phyloP scores from a whole-genome alignment of 2,888 invertebrate genomes.

The Trisateles emortualis region DNA sequence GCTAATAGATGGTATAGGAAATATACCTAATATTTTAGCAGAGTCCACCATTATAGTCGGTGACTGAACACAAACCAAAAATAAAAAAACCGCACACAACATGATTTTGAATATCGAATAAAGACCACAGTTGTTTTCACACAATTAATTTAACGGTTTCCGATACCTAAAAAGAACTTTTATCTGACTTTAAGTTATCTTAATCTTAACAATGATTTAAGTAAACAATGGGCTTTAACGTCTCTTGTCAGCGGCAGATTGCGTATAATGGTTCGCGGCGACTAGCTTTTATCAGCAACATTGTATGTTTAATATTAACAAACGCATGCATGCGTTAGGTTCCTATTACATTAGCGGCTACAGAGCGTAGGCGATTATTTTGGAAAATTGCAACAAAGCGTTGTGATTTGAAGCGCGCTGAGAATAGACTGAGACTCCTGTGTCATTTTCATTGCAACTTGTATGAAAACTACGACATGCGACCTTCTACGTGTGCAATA shows the following conservation, averaged over 20 bases:
- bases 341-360: constrained; percentile 7
- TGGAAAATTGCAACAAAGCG: constrained; percentile 2
- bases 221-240: constrained; percentile 10
- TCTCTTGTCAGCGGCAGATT: constrained; percentile 17
- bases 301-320: constrained; percentile 21
- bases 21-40: constrained; percentile 63
- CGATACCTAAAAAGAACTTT: constrained; percentile 6
- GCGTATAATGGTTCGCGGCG: constrained; percentile 6
- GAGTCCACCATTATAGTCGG: constrained; percentile 17
- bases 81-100: constrained; percentile 9
- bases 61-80: constrained; percentile 7
- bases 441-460: constrained; percentile 3
- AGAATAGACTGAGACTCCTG: constrained; percentile 1
- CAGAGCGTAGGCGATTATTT: background rate
- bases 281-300: constrained; percentile 20
- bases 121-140: background rate
- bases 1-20: constrained; percentile 64
- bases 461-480: background rate
- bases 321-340: constrained; percentile 14
- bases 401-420: constrained; percentile 7
- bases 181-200: constrained; percentile 1
- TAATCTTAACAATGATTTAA: constrained; percentile 40
- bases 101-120: constrained; percentile 4
- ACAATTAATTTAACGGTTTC: constrained; percentile 13
- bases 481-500: constrained; percentile 1